Evolutionary conservation across 2,113 vertebrate genomes (phyloP), one percentile per base, ranked within the genome.

Genomic region (Dolichotis patagonum): DNA sequence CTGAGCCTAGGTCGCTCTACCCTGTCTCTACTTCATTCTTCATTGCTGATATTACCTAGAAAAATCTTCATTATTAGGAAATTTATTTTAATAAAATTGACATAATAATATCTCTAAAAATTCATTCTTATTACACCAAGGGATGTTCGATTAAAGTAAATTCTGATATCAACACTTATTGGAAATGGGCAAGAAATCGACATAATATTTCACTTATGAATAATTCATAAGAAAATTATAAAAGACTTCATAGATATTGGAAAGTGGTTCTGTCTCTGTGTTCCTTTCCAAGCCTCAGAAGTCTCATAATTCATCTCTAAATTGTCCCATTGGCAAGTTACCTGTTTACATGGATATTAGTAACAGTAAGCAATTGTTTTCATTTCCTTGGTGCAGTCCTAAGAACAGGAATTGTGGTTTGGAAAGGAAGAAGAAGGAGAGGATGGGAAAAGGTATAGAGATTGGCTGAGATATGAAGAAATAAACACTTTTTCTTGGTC

Each of bases 41-140:
- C 7, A 38, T 9, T 28, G 10, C 24, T 92, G 90, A 16, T 41
- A 63, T 81, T 52, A 92, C 43, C 35, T 26, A 78, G 65, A 22
- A 81, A 96, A 60, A 60, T 93, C 67, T 65, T 7, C 38, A 63
- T 80, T 46, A 71, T 46, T 49, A 52, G 69, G 19, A 71, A 71
- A 62, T 83, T 65, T 93, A 41, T 83, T 97, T 71, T 30, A 87
- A 52, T 92, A 80, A 69, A 78, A 85, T 78, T 3, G 16, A 56
- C 26, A 52, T 77, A 92, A 58, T 77, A 78, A 75, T n/a, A 58
- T 86, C 77, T 69, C 75, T 95, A 52, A 83, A 94, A 91, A 90
- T 54, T 7, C 38, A 90, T n/a, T 90, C 82, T 90, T 71, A n/a
- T 77, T 11, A 71, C 30, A 26, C 46, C 11, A 52, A 84, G 6